Evolutionary conservation across 2,888 invertebrate species (phyloP).

Genomic region (Cyclophora punctaria): DNA sequence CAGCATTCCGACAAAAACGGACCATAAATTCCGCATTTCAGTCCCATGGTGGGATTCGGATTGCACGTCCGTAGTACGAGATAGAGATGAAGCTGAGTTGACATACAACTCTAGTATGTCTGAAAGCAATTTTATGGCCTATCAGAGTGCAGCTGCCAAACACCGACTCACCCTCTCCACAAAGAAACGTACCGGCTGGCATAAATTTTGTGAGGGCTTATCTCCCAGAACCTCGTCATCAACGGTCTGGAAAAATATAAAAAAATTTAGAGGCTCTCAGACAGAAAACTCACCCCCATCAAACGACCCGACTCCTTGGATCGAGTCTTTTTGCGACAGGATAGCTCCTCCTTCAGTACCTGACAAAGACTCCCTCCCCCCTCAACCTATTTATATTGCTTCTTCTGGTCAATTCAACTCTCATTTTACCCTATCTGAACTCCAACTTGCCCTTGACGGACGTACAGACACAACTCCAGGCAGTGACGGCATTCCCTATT

Average conservation of each 20-base stretch:
- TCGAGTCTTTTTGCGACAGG: constrained; percentile 1
- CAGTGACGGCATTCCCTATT: constrained; percentile 6
- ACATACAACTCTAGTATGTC: constrained; percentile 1
- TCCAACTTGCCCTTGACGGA: constrained; percentile 1
- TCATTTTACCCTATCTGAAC: constrained; percentile 3
- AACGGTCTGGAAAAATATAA: constrained; percentile 8
- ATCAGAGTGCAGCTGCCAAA: constrained; percentile 2
- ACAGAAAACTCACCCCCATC: background rate
- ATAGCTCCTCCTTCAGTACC: constrained; percentile 3
- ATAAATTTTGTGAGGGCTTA: constrained; percentile 5
- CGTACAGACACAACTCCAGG: constrained; percentile 7
- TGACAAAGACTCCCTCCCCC: background rate
- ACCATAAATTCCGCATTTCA: background rate
- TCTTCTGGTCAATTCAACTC: background rate
- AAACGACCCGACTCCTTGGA: constrained; percentile 3
- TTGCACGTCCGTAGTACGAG: background rate
- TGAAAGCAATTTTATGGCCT: background rate
- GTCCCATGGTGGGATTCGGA: constrained; percentile 7
- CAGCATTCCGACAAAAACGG: background rate
- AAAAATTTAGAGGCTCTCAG: constrained; percentile 2
- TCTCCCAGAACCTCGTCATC: constrained; percentile 6
- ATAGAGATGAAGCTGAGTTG: constrained; percentile 1
- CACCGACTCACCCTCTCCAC: background rate
- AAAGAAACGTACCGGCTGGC: constrained; percentile 8
- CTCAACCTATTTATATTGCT: background rate